Evolutionary conservation across 2,113 vertebrate genomes (phyloP).

Genomic region (Cricetomys ansorgei): DNA sequence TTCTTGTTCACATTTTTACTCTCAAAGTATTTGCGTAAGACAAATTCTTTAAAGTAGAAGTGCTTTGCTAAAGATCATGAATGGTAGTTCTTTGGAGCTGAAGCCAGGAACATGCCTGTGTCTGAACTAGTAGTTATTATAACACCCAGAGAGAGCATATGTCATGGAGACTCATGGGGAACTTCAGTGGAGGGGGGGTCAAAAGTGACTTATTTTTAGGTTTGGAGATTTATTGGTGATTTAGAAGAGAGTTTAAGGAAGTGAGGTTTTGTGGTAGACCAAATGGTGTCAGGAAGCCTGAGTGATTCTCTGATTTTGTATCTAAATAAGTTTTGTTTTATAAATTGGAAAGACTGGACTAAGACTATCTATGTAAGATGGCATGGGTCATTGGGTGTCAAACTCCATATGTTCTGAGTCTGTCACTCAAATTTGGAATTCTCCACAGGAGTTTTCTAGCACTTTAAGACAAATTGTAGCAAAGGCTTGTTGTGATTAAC

Average conservation of each 20-base stretch:
- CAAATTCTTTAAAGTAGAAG: neutral
- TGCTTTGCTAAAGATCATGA: neutral
- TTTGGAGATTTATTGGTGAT: neutral
- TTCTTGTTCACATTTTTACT: neutral
- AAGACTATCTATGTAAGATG: neutral
- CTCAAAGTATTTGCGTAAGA: conserved; percentile 3
- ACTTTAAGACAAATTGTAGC: neutral
- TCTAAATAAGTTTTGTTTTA: neutral
- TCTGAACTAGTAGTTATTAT: neutral
- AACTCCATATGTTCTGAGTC: neutral
- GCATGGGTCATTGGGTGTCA: neutral
- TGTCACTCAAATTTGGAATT: neutral
- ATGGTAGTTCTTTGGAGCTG: neutral
- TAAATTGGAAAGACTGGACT: neutral
- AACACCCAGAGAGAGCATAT: neutral
- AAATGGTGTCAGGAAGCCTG: neutral
- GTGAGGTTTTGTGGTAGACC: neutral
- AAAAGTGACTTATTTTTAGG: neutral
- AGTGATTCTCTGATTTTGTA: conserved; percentile 3
- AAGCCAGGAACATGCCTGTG: neutral
- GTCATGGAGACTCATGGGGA: neutral
- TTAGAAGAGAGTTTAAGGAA: neutral
- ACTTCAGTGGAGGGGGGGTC: neutral
- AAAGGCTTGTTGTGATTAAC: neutral
- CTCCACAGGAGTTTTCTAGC: neutral